Conservation (phyloP, 2,797 vertebrate genomes). For the Aselliscus stoliczkanus region DNA sequence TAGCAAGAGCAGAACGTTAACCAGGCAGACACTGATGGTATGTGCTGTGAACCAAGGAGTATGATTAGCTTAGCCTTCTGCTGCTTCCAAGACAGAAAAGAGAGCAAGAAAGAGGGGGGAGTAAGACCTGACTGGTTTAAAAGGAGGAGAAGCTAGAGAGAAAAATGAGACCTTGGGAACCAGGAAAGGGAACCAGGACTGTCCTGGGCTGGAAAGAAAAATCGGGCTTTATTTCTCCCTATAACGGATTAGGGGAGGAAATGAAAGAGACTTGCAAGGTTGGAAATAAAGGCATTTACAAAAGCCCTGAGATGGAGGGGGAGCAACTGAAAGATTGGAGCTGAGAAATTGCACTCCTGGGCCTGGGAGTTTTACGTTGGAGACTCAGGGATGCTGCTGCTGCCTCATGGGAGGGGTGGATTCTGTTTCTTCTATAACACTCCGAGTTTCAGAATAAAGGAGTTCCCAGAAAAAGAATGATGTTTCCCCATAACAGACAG, state of each 20-base stretch:
- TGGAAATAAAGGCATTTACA: conserved; percentile 26
- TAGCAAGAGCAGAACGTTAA: not conserved
- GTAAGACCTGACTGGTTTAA: not conserved
- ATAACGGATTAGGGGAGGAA: conserved; percentile 2
- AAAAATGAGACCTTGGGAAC: conserved; percentile 11
- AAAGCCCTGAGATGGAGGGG: not conserved
- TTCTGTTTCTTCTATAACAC: not conserved
- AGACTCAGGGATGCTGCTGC: not conserved
- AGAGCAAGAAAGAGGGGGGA: not conserved
- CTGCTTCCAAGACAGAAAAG: not conserved
- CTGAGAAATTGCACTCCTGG: not conserved
- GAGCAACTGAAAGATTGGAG: not conserved
- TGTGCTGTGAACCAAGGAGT: not conserved
- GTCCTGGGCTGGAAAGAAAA: conserved; percentile 21
- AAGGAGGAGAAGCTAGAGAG: not conserved
- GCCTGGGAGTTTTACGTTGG: not conserved
- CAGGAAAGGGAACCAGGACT: conserved; percentile 3
- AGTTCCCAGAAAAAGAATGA: not conserved
- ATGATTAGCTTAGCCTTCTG: not conserved
- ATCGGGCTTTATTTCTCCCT: conserved; percentile 16
- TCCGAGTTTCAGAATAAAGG: not conserved
- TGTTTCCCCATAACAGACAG: not conserved
- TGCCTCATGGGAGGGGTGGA: not conserved
- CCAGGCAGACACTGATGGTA: not conserved
- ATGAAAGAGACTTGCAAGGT: not conserved